These are phyloP conservation scores for Addax nasomaculatus DNA, from an alignment of 2,113 vertebrate genomes.

Conservation along the genomic window DNA sequence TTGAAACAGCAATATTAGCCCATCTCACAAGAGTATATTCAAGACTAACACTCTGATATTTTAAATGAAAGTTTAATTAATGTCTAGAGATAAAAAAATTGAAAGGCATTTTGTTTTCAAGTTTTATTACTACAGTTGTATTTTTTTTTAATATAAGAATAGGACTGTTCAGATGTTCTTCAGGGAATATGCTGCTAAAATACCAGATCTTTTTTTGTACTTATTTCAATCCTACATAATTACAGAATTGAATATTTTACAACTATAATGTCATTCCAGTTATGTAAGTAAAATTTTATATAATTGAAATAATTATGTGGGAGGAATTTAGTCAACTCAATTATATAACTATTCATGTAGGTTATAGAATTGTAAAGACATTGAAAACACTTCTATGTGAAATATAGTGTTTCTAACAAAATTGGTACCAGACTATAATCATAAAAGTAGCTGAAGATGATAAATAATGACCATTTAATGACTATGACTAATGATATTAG, in stretches of 20 bases:
- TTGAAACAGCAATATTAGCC: neutral
- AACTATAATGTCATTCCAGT: neutral
- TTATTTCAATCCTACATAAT: neutral
- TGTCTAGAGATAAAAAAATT: neutral
- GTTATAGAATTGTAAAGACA: constrained; percentile 11
- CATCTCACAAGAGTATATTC: neutral
- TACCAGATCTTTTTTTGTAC: neutral
- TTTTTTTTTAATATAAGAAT: neutral
- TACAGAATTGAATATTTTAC: constrained; percentile 20
- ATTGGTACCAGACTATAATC: neutral
- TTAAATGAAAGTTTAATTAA: neutral
- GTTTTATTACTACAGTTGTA: neutral
- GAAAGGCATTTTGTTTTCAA: neutral
- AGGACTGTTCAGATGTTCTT: neutral
- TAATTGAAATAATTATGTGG: constrained; percentile 37
- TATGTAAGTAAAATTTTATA: constrained; percentile 34
- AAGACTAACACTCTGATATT: neutral
- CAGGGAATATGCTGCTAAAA: neutral
- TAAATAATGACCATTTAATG: constrained; percentile 25
- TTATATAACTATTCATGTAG: neutral
- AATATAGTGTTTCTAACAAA: neutral
- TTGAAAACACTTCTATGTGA: neutral
- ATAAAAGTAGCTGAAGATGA: neutral
- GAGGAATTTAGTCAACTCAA: constrained; percentile 28
- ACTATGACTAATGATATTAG: neutral